Evolutionary conservation across 2,888 invertebrate species (phyloP), one percentile per base, ranked within the genome.

Genomic region (Nephrotoma guestfalica): DNA sequence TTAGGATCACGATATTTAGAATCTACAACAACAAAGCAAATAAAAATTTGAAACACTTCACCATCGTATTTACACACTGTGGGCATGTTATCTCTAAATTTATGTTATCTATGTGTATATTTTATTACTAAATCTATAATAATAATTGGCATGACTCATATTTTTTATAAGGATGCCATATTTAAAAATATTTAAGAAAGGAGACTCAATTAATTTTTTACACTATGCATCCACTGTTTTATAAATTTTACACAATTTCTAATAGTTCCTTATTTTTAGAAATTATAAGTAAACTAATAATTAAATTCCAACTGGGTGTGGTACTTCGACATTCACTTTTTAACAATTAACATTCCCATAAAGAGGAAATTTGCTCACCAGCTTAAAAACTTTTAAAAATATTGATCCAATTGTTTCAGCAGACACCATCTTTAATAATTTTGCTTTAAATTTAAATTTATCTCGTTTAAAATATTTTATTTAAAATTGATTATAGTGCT

Each of bases 361-460:
- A 30, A 1, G 3, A 0, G 71, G 11, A 71, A 71, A 71, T 71
- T 84, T 84, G 6, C 86, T 95, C 93, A 97, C 97, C 94, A 97
- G 92, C 93, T 97, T 97, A 87, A 96, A 92, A 87, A 95, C 92
- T 93, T 97, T 97, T 89, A 97, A 94, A 91, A 96, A 94, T 87
- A 97, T 94, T 87, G 96, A 94, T 88, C 95, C 96, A 89, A 97
- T 95, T 85, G 96, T 96, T 91, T 96, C 95, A 87, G 96, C 93
- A 88, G 96, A 95, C 90, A 96, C 95, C 96, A 96, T 96, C 92
- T 92, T 95, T 88, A 87, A 88, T 87, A 30, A 86, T 86, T n/a
- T 7, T 15, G 51, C 30, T 86, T 85, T 57, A 7, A 30, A 30
- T 86, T 85, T 57, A 7, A 30, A 30, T 71, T 7, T 71, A 71